phyloP scores from a whole-genome alignment of 2,888 invertebrate species.

The Ophioninae sp. region DNA sequence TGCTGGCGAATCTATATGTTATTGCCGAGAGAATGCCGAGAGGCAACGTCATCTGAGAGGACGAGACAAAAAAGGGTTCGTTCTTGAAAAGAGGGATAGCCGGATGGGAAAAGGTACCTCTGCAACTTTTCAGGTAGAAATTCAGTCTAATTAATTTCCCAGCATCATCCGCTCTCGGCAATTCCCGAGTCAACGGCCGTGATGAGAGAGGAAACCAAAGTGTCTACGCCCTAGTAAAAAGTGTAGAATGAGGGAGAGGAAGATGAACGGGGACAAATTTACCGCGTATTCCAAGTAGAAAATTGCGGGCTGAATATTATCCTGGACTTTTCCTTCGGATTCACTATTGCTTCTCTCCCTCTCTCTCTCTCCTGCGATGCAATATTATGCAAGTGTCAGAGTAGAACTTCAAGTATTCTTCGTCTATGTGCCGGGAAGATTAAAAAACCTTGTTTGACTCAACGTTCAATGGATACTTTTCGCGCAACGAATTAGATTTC shows the following conservation, averaged over 20 bases:
- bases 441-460: slow-evolving; percentile 16
- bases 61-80: background rate
- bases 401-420: slow-evolving; percentile 35
- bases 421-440: slow-evolving; percentile 3
- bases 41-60: background rate
- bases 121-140: slow-evolving; percentile 65
- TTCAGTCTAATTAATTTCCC: slow-evolving; percentile 76
- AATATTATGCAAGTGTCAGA: slow-evolving; percentile 56
- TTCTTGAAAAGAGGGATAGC: slow-evolving; percentile 26
- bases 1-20: slow-evolving; percentile 27
- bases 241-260: slow-evolving; percentile 22
- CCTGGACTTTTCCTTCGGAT: slow-evolving; percentile 39
- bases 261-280: slow-evolving; percentile 38
- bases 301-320: slow-evolving; percentile 40
- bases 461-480: slow-evolving; percentile 5
- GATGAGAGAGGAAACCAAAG: slow-evolving; percentile 64
- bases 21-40: slow-evolving; percentile 15
- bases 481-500: background rate
- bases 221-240: slow-evolving; percentile 30
- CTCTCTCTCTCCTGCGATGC: slow-evolving; percentile 30
- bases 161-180: slow-evolving; percentile 69
- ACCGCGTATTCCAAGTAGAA: slow-evolving; percentile 57
- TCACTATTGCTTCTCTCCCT: slow-evolving; percentile 48
- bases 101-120: slow-evolving; percentile 40
- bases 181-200: slow-evolving; percentile 73